Percentiles rank a stretch among this genome's conserved stretches.
Evolutionary conservation across 92 coral and sea anemone species (phyloP).

Genomic region (Paragorgia papillata): DNA sequence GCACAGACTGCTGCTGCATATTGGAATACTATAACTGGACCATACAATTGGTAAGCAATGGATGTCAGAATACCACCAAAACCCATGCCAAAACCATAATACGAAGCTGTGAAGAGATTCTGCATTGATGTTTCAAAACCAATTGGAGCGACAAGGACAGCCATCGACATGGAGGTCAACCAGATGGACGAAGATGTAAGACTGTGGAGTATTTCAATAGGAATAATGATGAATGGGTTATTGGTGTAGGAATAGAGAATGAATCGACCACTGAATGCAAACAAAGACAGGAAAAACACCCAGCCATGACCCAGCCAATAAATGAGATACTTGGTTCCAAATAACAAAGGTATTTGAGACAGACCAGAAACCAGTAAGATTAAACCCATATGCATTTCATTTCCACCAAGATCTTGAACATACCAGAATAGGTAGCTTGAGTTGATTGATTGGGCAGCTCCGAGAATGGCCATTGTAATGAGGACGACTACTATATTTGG

Average conservation of each 20-base stretch:
- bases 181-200: constrained; percentile 79
- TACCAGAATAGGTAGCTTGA: constrained; percentile 96
- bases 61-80: constrained; percentile 80
- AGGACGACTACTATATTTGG: constrained; percentile 69
- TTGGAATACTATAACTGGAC: constrained; percentile 78
- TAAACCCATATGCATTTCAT: constrained; percentile 76
- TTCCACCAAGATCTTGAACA: constrained; percentile 80
- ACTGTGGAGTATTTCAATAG: constrained; percentile 81
- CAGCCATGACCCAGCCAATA: constrained; percentile 77
- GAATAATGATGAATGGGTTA: constrained; percentile 73
- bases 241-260: constrained; percentile 75
- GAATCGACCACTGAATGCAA: constrained; percentile 78
- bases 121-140: constrained; percentile 90
- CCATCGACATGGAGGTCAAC: constrained; percentile 76
- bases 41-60: constrained; percentile 81
- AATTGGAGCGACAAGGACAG: constrained; percentile 72
- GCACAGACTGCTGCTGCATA: constrained; percentile 97
- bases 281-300: constrained; percentile 72
- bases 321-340: constrained; percentile 68
- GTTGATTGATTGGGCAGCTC: constrained; percentile 89
- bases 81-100: constrained; percentile 85
- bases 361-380: constrained; percentile 66
- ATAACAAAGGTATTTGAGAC: constrained; percentile 76
- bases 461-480: constrained; percentile 72
- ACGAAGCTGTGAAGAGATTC: constrained; percentile 70